phyloP scores from a whole-genome alignment of 1,140 invertebrate genomes.

The Oryzaephilus surinamensis region DNA sequence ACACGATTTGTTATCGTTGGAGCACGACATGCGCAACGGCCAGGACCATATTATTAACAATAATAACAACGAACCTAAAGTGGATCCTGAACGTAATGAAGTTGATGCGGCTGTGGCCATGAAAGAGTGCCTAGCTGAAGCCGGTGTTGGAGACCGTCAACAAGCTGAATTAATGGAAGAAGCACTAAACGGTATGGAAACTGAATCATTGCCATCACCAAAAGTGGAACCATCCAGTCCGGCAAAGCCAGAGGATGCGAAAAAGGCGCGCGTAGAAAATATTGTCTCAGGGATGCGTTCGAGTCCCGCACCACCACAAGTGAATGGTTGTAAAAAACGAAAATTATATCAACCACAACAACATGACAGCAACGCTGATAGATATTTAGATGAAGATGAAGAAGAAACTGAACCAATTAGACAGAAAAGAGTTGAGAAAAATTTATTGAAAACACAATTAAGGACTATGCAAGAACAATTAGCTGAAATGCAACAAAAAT shows the following conservation, averaged over 20 bases:
- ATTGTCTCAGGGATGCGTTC: conserved; percentile 86
- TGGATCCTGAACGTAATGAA: conserved; percentile 46
- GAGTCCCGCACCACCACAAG: conserved; percentile 60
- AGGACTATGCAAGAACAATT: conserved; percentile 80
- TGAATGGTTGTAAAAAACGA: conserved; percentile 89
- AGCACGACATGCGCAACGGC: conserved; percentile 45
- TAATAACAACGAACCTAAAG: conserved; percentile 38
- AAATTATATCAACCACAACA: conserved; percentile 96
- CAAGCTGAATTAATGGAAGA: conserved; percentile 44
- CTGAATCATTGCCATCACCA: conserved; percentile 59
- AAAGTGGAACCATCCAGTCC: conserved; percentile 56
- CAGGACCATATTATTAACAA: conserved; percentile 41
- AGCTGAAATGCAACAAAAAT: conserved; percentile 83
- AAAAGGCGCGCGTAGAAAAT: conserved; percentile 86
- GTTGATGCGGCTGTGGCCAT: conserved; percentile 51
- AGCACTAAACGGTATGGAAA: conserved; percentile 52
- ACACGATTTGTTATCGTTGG: conserved; percentile 58
- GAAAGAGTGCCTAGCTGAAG: conserved; percentile 47
- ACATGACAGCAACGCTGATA: conserved; percentile 65
- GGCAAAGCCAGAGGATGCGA: conserved; percentile 55
- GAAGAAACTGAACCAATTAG: conserved; percentile 66
- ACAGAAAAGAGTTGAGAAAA: conserved; percentile 74
- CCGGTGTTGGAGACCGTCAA: conserved; percentile 41
- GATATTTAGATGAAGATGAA: conserved; percentile 63
- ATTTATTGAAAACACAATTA: conserved; percentile 72